phyloP scores from a whole-genome alignment of 2,113 vertebrate species.

The Dipodomys ordii region DNA sequence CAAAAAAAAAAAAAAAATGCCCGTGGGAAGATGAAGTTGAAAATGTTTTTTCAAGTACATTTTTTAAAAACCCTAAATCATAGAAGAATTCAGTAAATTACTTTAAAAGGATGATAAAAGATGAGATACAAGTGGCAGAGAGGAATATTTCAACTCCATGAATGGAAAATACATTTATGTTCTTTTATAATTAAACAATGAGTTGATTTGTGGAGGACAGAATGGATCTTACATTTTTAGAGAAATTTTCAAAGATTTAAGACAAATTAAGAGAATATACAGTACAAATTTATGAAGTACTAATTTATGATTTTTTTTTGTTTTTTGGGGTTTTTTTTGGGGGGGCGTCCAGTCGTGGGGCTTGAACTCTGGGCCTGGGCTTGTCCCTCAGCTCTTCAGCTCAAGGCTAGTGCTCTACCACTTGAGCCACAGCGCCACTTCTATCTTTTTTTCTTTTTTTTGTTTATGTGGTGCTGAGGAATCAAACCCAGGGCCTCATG shows the following conservation, averaged over 20 bases:
- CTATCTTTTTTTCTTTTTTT: too few relatives aligned
- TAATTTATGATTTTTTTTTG: too few relatives aligned
- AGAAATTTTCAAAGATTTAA: background rate
- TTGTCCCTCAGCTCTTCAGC: too few relatives aligned
- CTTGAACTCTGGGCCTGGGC: too few relatives aligned
- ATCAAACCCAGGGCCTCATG: too few relatives aligned
- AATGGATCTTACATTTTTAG: background rate
- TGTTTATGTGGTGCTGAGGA: too few relatives aligned
- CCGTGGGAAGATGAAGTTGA: background rate
- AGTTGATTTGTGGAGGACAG: background rate
- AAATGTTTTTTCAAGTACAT: constrained; percentile 34
- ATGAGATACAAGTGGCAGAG: background rate
- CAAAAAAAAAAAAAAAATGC: too few relatives aligned
- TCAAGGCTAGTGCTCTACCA: too few relatives aligned
- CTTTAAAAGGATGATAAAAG: background rate
- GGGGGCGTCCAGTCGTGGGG: too few relatives aligned
- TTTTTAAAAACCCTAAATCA: background rate
- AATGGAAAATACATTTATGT: background rate
- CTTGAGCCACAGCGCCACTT: too few relatives aligned
- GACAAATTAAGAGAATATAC: background rate
- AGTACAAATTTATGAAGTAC: background rate
- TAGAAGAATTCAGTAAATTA: background rate
- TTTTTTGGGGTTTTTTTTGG: too few relatives aligned
- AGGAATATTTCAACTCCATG: background rate
- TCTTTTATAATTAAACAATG: background rate